A percentile compares a stretch with the other conserved stretches of the same genome.
Conservation (phyloP, 2,797 vertebrate genomes). For the Orestias chungarensis region DNA sequence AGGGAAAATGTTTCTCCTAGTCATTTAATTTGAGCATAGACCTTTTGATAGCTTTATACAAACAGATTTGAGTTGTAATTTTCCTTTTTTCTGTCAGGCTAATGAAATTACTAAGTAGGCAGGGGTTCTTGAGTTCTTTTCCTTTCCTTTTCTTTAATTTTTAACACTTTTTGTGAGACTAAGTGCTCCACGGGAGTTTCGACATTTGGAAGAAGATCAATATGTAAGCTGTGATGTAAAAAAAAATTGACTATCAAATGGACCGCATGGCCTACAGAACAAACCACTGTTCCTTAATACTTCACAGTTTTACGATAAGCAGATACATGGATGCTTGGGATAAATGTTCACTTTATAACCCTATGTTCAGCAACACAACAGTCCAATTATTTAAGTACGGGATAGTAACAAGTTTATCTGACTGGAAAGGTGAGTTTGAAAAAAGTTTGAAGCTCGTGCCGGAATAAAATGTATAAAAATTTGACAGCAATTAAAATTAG, state of each 20-base stretch:
- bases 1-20: too few species aligned
- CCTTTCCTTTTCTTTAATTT: slow-evolving; percentile 6
- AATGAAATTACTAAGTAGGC: too few species aligned
- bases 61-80: too few species aligned
- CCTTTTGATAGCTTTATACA: too few species aligned
- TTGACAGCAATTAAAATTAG: not conserved
- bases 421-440: not conserved
- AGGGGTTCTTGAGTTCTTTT: not conserved
- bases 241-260: not conserved
- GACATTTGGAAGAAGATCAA: slow-evolving; percentile 25
- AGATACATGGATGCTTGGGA: slow-evolving; percentile 6
- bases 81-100: too few species aligned
- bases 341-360: slow-evolving; percentile 21
- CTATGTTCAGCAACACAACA: slow-evolving; percentile 19
- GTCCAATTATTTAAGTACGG: slow-evolving; percentile 31
- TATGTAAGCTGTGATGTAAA: not conserved
- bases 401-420: slow-evolving; percentile 23
- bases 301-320: slow-evolving; percentile 8
- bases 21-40: not conserved
- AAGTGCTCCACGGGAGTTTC: not conserved
- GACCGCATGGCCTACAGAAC: not conserved
- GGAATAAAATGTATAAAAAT: not conserved
- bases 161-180: too few species aligned
- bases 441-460: not conserved
- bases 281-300: slow-evolving; percentile 8